A percentile compares a stretch with the other conserved stretches of the same genome.
Evolutionary conservation across 2,888 invertebrate genomes (phyloP).

Genomic region (Metellina segmentata): DNA sequence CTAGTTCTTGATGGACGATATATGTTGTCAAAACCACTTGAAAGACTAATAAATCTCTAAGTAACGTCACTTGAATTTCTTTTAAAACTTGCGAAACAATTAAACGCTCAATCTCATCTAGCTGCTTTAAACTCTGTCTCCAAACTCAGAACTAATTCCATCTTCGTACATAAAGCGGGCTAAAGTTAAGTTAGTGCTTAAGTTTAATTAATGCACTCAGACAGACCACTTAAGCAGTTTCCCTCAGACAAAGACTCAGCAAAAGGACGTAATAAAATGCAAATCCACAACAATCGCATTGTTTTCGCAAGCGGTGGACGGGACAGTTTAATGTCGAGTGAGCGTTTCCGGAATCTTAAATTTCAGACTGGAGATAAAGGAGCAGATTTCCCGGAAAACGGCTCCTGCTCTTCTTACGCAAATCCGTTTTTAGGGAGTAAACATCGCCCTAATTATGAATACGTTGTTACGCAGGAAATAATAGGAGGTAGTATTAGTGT

Average conservation of each 20-base stretch:
- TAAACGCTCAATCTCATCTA: too few relatives aligned
- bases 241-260: background rate
- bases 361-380: background rate
- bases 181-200: conserved; percentile 35
- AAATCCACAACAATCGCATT: background rate
- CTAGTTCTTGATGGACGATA: too few relatives aligned
- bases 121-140: too few relatives aligned
- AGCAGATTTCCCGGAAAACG: background rate
- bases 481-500: too few relatives aligned
- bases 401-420: background rate
- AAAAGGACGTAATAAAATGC: background rate
- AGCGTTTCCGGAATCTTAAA: background rate
- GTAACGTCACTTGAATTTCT: too few relatives aligned
- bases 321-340: background rate
- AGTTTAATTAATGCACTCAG: conserved; percentile 42
- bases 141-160: background rate
- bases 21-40: too few relatives aligned
- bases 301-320: background rate
- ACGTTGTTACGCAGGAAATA: too few relatives aligned
- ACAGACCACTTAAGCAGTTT: conserved; percentile 16
- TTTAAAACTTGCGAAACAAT: too few relatives aligned
- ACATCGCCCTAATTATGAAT: too few relatives aligned
- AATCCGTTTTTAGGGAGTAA: background rate
- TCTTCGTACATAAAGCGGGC: conserved; percentile 5
- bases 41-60: too few relatives aligned